A percentile compares a stretch with the other conserved stretches of the same genome.
These are phyloP conservation scores for Pteruthius melanotis DNA, from an alignment of 2,113 vertebrate species.

Conservation along the genomic window DNA sequence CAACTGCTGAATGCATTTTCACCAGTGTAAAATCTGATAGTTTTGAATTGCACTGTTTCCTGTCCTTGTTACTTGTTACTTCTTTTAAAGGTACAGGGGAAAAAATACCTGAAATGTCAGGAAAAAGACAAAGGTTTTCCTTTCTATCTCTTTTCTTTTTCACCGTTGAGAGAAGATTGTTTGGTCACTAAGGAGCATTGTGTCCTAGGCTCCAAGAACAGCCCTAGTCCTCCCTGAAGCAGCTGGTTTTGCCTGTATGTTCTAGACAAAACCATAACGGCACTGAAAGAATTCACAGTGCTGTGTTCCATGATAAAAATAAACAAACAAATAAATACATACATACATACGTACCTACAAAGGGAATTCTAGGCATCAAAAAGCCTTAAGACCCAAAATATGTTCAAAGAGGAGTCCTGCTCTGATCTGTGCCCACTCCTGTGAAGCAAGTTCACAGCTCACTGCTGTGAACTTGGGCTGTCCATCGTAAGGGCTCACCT, in stretches of 20 bases:
- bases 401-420: neutral
- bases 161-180: neutral
- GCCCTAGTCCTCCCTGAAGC: neutral
- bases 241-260: neutral
- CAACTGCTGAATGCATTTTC: neutral
- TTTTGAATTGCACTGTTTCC: neutral
- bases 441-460: too few species aligned
- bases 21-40: neutral
- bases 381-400: neutral
- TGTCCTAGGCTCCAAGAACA: neutral
- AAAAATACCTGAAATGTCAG: neutral
- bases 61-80: neutral
- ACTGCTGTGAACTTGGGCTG: neutral
- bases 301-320: neutral
- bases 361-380: neutral
- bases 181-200: neutral
- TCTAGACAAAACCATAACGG: neutral
- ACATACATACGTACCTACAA: neutral
- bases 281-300: neutral
- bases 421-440: neutral
- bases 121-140: neutral
- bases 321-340: neutral
- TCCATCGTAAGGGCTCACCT: neutral
- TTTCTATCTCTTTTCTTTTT: neutral
- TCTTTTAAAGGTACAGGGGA: neutral